phyloP scores from a whole-genome alignment of 2,888 invertebrate species.

The Watsonalla cultraria region DNA sequence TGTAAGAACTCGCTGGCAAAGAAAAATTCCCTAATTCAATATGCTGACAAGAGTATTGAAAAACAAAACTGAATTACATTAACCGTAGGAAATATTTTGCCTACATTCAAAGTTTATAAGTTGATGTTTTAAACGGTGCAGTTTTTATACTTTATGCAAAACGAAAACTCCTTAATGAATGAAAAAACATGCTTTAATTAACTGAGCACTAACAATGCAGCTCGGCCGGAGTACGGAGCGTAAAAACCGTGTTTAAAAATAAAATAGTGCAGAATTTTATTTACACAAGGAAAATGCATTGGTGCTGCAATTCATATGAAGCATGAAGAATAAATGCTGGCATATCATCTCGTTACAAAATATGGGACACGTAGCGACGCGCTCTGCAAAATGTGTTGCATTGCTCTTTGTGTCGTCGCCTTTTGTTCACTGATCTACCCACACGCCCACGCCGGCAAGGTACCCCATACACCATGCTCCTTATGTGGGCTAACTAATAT shows the following conservation, averaged over 20 bases:
- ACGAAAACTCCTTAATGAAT: not conserved
- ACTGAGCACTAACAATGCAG: not conserved
- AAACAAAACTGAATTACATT: no score
- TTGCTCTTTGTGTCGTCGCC: constrained; percentile 70
- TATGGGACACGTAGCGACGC: constrained; percentile 66
- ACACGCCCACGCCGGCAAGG: constrained; percentile 35
- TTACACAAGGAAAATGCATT: constrained; percentile 30
- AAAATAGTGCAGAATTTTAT: constrained; percentile 17
- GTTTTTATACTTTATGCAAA: not conserved
- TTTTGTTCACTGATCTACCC: constrained; percentile 68
- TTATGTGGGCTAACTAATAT: constrained; percentile 5
- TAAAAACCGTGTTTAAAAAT: constrained; percentile 13
- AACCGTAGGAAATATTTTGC: no score
- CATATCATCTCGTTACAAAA: constrained; percentile 73
- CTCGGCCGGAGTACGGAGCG: not conserved
- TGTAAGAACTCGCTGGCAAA: no score
- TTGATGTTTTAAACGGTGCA: no score
- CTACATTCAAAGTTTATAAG: no score
- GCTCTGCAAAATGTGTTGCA: constrained; percentile 67
- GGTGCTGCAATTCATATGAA: constrained; percentile 39
- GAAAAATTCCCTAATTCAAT: no score
- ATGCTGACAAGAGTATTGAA: no score
- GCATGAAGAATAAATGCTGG: constrained; percentile 54
- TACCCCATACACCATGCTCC: constrained; percentile 8
- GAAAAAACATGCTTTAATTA: constrained; percentile 1